These are phyloP conservation scores for Tryphoninae sp. DNA, from an alignment of 2,888 invertebrate species.

Conservation along the genomic window DNA sequence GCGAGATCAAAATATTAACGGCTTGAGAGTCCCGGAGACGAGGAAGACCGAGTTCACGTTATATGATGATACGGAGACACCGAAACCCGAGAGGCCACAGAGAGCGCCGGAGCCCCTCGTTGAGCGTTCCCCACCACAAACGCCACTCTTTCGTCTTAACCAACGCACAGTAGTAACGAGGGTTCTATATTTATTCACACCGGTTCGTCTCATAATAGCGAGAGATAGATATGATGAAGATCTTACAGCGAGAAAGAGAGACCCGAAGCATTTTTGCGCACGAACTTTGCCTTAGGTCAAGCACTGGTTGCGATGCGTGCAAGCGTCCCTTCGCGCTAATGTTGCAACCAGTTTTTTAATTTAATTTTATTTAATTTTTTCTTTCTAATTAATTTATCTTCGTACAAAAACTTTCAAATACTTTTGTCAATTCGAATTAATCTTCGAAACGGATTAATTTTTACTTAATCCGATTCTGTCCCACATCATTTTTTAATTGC, in stretches of 20 bases:
- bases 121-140: neutral
- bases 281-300: constrained; percentile 74
- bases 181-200: constrained; percentile 79
- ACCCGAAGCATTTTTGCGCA: constrained; percentile 71
- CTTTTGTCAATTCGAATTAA: neutral
- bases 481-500: neutral
- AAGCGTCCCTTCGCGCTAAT: neutral
- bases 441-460: neutral
- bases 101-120: constrained; percentile 63
- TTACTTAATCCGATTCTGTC: neutral
- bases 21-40: constrained; percentile 67
- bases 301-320: constrained; percentile 57
- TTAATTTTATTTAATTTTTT: no score
- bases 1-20: constrained; percentile 5
- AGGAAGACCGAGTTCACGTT: constrained; percentile 65
- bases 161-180: constrained; percentile 66
- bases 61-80: constrained; percentile 76
- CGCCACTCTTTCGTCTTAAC: constrained; percentile 66
- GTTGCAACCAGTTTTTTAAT: neutral
- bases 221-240: constrained; percentile 39
- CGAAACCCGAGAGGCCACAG: constrained; percentile 76
- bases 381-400: no score
- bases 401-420: no score
- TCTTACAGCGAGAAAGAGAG: neutral
- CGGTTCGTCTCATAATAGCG: constrained; percentile 77